These are phyloP conservation scores for Drosophila picticornis DNA, from an alignment of 2,888 invertebrate species.

Conservation along the genomic window DNA sequence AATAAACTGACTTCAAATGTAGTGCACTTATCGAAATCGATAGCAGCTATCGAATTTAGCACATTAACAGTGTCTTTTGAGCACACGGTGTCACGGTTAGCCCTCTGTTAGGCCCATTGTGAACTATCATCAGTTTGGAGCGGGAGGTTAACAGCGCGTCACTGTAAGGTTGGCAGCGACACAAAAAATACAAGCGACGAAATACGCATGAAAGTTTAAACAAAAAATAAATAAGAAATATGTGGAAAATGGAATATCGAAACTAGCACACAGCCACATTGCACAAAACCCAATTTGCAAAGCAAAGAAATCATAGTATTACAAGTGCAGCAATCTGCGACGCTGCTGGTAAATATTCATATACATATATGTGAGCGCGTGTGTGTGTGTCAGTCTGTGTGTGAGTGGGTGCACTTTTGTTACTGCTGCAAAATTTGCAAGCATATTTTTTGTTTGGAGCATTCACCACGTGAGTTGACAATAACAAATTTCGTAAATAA, in stretches of 20 bases:
- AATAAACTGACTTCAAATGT: constrained; percentile 6
- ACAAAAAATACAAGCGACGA: constrained; percentile 23
- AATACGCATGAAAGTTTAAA: constrained; percentile 13
- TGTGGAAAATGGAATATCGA: constrained; percentile 22
- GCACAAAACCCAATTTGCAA: neutral
- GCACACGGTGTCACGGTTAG: neutral
- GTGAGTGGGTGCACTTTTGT: constrained; percentile 41
- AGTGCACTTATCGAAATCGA: constrained; percentile 1
- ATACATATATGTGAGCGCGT: constrained; percentile 20
- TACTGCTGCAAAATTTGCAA: constrained; percentile 37
- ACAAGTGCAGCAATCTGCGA: constrained; percentile 5
- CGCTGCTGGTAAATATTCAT: constrained; percentile 28
- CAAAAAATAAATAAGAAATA: constrained; percentile 24
- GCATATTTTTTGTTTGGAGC: constrained; percentile 32
- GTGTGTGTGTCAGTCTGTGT: constrained; percentile 2
- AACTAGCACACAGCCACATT: constrained; percentile 15
- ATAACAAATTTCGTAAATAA: neutral
- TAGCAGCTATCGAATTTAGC: neutral
- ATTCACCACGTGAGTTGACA: constrained; percentile 29
- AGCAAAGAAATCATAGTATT: neutral
- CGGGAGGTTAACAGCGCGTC: constrained; percentile 6
- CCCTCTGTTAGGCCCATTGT: constrained; percentile 14
- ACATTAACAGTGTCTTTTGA: constrained; percentile 16
- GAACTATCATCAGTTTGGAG: constrained; percentile 1
- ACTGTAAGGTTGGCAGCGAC: constrained; percentile 28